These are phyloP conservation scores for Limanda limanda DNA, from an alignment of 2,113 vertebrate genomes.

Conservation along the genomic window DNA sequence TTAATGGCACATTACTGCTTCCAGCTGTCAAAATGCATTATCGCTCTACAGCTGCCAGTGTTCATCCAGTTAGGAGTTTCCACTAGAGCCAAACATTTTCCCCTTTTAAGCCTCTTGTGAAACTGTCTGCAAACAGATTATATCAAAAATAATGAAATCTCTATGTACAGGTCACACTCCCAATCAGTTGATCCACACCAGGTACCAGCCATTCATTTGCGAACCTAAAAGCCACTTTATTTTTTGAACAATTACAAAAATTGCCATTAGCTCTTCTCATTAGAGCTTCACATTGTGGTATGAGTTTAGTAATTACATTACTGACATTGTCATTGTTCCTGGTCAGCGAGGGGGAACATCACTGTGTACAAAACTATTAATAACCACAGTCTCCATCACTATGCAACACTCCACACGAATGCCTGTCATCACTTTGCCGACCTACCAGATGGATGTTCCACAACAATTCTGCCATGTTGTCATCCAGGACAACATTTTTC, in stretches of 20 bases:
- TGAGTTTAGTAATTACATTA: neutral
- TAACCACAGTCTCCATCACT: neutral
- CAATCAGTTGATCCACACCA: neutral
- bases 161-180: neutral
- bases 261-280: neutral
- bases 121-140: neutral
- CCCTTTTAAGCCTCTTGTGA: neutral
- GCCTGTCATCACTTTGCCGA: conserved; percentile 4
- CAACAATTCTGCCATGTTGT: neutral
- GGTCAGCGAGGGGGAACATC: neutral
- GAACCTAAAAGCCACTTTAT: neutral
- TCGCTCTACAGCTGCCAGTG: neutral
- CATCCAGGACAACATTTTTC: neutral
- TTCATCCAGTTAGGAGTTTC: neutral
- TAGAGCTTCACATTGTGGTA: neutral
- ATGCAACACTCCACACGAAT: neutral
- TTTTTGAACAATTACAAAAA: neutral
- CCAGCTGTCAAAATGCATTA: too few species aligned
- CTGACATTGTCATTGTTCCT: neutral
- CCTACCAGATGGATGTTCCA: neutral
- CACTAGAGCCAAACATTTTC: neutral
- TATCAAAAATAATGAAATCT: neutral
- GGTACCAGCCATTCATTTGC: neutral
- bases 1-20: neutral
- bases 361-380: neutral